Percentiles rank a stretch among this genome's conserved stretches.
Evolutionary conservation across 2,888 invertebrate species (phyloP).

Genomic region (Stenoptilia bipunctidactyla): DNA sequence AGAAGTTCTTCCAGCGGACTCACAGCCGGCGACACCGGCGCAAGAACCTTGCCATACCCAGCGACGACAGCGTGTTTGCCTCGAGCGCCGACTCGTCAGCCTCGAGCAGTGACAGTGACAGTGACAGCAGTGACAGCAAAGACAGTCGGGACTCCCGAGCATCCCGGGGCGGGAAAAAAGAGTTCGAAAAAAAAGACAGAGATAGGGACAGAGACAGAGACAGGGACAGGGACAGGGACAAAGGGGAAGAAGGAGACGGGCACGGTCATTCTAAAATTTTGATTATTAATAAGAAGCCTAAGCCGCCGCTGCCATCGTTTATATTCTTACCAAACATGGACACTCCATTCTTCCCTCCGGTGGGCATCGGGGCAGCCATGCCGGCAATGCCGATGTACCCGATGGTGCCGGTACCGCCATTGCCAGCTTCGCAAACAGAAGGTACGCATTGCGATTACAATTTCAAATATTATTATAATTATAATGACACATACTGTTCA

Average conservation of each 20-base stretch:
- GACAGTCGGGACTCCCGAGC: constrained; percentile 6
- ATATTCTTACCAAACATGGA: constrained; percentile 52
- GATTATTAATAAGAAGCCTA: constrained; percentile 44
- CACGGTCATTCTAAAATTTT: constrained; percentile 50
- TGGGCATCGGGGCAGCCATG: constrained; percentile 46
- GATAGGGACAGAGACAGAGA: background rate
- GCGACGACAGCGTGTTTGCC: constrained; percentile 51
- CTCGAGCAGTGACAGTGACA: constrained; percentile 18
- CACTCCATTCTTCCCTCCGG: constrained; percentile 50
- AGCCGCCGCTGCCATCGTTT: constrained; percentile 48
- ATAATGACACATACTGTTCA: no score
- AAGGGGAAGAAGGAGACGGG: constrained; percentile 17
- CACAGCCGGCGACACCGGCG: constrained; percentile 17
- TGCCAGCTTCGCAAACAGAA: no score
- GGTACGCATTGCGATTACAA: no score
- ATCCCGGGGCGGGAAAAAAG: no score
- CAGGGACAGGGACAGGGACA: background rate
- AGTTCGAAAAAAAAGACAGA: constrained; percentile 4
- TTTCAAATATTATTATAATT: no score
- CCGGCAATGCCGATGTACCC: constrained; percentile 51
- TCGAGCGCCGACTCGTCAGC: constrained; percentile 24
- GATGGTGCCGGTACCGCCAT: constrained; percentile 18
- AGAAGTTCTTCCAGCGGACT: background rate
- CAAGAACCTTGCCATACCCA: constrained; percentile 44
- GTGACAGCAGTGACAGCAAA: constrained; percentile 17